phyloP scores from a whole-genome alignment of 30 jellyfish, hydroid and myxozoan species.

The Aurelia coerulea region DNA sequence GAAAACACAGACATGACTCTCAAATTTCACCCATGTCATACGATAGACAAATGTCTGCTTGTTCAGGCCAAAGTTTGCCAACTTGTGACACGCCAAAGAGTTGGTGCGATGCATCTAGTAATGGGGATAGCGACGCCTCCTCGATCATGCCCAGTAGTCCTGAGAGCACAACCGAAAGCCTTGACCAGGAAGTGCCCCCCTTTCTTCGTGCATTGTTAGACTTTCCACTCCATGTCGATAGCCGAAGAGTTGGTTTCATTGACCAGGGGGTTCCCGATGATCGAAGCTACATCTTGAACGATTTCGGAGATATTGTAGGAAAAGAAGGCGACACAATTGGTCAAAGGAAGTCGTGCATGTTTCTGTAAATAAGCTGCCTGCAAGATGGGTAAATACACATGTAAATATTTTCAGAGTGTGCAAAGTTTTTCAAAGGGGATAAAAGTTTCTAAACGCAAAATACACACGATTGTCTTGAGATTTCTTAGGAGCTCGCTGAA shows the following conservation, averaged over 20 bases:
- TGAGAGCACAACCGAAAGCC: conserved; percentile 62
- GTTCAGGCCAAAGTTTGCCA: conserved; percentile 57
- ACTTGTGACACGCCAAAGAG: conserved; percentile 62
- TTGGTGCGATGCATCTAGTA: conserved; percentile 70
- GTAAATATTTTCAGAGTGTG: not conserved
- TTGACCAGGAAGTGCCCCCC: conserved; percentile 79
- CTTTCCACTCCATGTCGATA: conserved; percentile 70
- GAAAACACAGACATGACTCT: conserved; percentile 18
- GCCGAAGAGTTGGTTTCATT: conserved; percentile 28
- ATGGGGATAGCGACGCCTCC: conserved; percentile 65
- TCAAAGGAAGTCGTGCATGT: conserved; percentile 65
- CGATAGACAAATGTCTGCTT: conserved; percentile 51
- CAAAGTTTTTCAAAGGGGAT: not conserved
- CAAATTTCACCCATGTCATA: conserved; percentile 25
- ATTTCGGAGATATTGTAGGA: conserved; percentile 71
- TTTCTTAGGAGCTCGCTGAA: not conserved
- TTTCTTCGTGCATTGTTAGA: conserved; percentile 71
- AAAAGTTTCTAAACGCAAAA: not conserved
- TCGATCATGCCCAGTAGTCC: conserved; percentile 81
- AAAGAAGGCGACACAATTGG: conserved; percentile 43
- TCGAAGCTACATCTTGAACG: conserved; percentile 55
- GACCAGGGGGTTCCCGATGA: conserved; percentile 71
- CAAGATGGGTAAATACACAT: conserved; percentile 8
- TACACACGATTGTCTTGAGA: not conserved
- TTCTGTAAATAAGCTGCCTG: conserved; percentile 37